Base-by-base conservation (phyloP, 2,113 vertebrate genomes). In the Thunnus thynnus region DNA sequence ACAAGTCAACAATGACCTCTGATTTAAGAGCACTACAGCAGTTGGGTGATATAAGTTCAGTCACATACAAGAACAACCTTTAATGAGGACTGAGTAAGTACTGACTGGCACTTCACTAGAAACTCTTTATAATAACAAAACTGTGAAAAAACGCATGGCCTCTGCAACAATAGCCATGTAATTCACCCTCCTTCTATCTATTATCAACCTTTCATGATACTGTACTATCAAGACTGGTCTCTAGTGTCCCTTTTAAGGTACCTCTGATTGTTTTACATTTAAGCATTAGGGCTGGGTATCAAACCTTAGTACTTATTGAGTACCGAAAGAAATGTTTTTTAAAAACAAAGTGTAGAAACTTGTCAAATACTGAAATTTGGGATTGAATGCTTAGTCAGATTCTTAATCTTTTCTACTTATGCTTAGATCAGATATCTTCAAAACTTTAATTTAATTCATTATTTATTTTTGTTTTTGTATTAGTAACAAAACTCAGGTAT, bases 21-120 rank as follows among this genome's bases (percentile, higher is more conserved):
- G 51, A 64, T 56, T 64, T 55, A 66, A 52, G 30, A 79, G 47
- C 52, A 27, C 57, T 61, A 17, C 74, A 76, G 72, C 51, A 48
- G 16, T 17, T 63, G 18, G 27, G 18, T 50, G 65, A 71, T 22
- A 48, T 61, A 2, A 66, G 46, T 61, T 72, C 18, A 13, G 6
- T 72, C 36, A 60, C 71, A 69, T 1, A 41, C 16, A 50, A 18
- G n/a, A 81, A 27, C 17, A 62, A 27, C 13, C 16, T 56, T 32
- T 22, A 58, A 36, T 36, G 36, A 48, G 14, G 16, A 58, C 18
- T 46, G 36, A 32, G 44, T 50, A 56, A 16, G 18, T 2, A 12
- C 14, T 47, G 25, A 47, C 13, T 22, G 54, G 7, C 62, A 30
- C 20, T 48, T 27, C 2, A 30, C 11, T 27, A 27, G n/a, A 52